Evolutionary conservation across 2,888 invertebrate species (phyloP), one percentile per base, ranked within the genome.

Genomic region (Escarpia spicata): DNA sequence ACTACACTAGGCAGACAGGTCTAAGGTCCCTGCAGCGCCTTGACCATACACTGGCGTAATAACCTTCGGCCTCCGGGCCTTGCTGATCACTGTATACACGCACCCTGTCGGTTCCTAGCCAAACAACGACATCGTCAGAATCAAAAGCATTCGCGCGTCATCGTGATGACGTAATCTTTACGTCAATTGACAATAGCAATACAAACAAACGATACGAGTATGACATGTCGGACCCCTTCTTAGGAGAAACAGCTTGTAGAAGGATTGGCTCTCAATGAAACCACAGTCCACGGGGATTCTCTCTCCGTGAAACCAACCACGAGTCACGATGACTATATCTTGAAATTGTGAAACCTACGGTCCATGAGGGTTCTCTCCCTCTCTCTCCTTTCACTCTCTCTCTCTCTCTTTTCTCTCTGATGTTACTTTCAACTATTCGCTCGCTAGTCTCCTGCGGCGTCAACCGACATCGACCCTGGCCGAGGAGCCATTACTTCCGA

Each of bases 371-470:
- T 15, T 52, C 44, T 26, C 91, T n/a, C 91, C 43, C 91, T 91
- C 91, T 52, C 91, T 91, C 45, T 91, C 44, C 45, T 15, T 26
- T 91, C 91, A 43, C 45, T n/a, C 19, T 15, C 91, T 15, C 31
- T 31, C 91, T 31, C 44, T 75, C 75, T 26, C 75, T 75, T 75
- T 6, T 75, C 75, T 26, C 75, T n/a, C 75, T n/a, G 6, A 26
- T 0, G 19, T 26, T n/a, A 26, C 75, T 75, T 6, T 6, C 75
- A 15, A 75, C 26, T 75, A 75, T 3, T 26, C 15, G n/a, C 26
- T 26, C 75, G 19, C 75, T 75, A 26, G n/a, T 19, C 9, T 9
- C 12, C 52, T 52, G 4, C 19, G n/a, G 19, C 75, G 75, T 75
- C 75, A 75, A 26, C 15, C 75, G 75, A 75, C 75, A 4, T 26